These are phyloP conservation scores for Brassicogethes aeneus DNA, from an alignment of 2,888 invertebrate species.

Conservation along the genomic window DNA sequence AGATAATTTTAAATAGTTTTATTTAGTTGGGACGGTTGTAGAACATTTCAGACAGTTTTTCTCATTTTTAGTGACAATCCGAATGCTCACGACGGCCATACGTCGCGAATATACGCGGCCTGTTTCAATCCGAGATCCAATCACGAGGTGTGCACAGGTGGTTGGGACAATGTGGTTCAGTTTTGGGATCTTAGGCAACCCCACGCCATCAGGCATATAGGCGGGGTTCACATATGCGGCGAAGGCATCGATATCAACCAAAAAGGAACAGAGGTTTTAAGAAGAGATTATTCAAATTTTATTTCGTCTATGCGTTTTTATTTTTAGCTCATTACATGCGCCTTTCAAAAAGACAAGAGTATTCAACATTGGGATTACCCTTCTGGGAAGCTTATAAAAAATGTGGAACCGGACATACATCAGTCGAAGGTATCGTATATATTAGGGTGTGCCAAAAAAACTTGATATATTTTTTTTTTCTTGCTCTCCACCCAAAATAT, in stretches of 20 bases:
- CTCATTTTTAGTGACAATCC: constrained; percentile 40
- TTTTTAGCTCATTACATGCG: constrained; percentile 52
- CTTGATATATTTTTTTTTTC: no score
- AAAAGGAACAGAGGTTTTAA: constrained; percentile 50
- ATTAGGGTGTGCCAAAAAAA: no score
- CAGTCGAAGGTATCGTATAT: constrained; percentile 24
- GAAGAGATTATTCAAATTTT: constrained; percentile 4
- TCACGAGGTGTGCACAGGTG: constrained; percentile 58
- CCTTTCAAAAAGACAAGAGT: constrained; percentile 53
- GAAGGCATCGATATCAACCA: constrained; percentile 58
- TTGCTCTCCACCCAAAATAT: no score
- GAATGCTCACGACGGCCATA: constrained; percentile 48
- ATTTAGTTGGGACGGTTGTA: no score
- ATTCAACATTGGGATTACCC: constrained; percentile 60
- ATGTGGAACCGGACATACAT: constrained; percentile 47
- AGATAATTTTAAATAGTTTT: no score
- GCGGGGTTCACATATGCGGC: constrained; percentile 56
- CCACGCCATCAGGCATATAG: constrained; percentile 48
- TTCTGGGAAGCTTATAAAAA: constrained; percentile 52
- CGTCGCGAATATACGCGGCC: constrained; percentile 54
- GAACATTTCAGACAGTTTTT: no score
- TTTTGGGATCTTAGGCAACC: constrained; percentile 62
- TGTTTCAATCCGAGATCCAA: constrained; percentile 56
- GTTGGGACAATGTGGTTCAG: constrained; percentile 58
- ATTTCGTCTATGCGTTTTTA: not conserved